Evolutionary conservation across 2,113 vertebrate genomes (phyloP), one percentile per base, ranked within the genome.

Genomic region (Esox niger): DNA sequence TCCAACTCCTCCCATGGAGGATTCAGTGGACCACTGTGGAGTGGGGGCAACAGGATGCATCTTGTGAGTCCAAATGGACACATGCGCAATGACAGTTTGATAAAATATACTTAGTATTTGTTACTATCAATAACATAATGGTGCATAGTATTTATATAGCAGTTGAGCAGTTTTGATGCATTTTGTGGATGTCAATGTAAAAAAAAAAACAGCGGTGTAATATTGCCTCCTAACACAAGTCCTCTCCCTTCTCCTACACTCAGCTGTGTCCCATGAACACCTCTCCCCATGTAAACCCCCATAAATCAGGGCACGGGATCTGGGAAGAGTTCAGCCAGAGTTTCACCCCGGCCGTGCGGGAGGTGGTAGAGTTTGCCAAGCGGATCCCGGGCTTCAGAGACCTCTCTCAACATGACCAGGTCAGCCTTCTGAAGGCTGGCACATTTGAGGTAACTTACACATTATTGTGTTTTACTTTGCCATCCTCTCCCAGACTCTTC

Each of bases 271-370:
- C 96, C 1, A 98, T 98, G 96, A 98, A 94, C 89, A 94, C 91
- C 63, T 95, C 95, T 71, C 95, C 96, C 0, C 88, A 91, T 0
- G 95, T 98, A 87, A 93, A 97, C 81, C 94, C 95, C 55, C 92
- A 91, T 74, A 98, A 95, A 80, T 95, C 94, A 1, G 95, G 95
- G 58, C 94, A 96, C 69, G 91, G 95, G 83, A 90, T 98, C 73
- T 98, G 96, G 96, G 94, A 96, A 88, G 95, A 98, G 79, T 98
- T 98, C 84, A 96, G 95, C 9, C 90, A 95, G 91, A 97, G 95
- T 84, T 98, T 98, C 88, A 98, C 96, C 15, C 95, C 96, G 0
- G 96, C 96, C 0, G 96, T 98, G 71, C 93, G 96, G 74, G 96
- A 98, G 87, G 96, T 98, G 79, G 96, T 98, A 77, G 96, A 98